phyloP scores from a whole-genome alignment of 2,888 invertebrate species.

The Lymantria monacha region DNA sequence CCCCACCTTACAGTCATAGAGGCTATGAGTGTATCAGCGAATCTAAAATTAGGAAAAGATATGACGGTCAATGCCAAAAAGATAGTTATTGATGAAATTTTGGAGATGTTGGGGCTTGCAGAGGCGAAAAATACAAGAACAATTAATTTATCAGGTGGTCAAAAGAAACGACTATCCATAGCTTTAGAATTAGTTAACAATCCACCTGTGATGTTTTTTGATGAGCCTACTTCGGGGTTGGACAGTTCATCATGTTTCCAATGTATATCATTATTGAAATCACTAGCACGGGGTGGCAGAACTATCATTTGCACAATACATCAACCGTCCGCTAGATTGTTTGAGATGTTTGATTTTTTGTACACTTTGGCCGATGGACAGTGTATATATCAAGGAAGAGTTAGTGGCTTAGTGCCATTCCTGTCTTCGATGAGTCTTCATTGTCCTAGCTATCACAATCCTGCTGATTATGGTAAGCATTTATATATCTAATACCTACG shows the following conservation, averaged over 20 bases:
- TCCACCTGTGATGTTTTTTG: constrained; percentile 98
- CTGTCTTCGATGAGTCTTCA: constrained; percentile 91
- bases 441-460: constrained; percentile 98
- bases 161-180: constrained; percentile 94
- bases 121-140: constrained; percentile 91
- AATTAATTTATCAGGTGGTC: constrained; percentile 93
- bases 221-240: constrained; percentile 96
- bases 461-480: constrained; percentile 95
- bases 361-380: constrained; percentile 96
- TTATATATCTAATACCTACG: background rate
- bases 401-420: constrained; percentile 92
- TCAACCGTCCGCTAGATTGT: constrained; percentile 96
- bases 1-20: constrained; percentile 95
- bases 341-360: constrained; percentile 97
- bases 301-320: constrained; percentile 98
- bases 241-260: constrained; percentile 98
- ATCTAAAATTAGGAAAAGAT: constrained; percentile 93
- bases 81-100: constrained; percentile 91
- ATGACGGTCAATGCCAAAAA: constrained; percentile 87
- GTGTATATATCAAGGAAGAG: constrained; percentile 95
- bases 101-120: constrained; percentile 91
- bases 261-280: constrained; percentile 93
- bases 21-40: constrained; percentile 96
- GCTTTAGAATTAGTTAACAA: constrained; percentile 97
- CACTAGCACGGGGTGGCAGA: constrained; percentile 92